phyloP scores from a whole-genome alignment of 2,888 invertebrate genomes.

The Eudemis profundana region DNA sequence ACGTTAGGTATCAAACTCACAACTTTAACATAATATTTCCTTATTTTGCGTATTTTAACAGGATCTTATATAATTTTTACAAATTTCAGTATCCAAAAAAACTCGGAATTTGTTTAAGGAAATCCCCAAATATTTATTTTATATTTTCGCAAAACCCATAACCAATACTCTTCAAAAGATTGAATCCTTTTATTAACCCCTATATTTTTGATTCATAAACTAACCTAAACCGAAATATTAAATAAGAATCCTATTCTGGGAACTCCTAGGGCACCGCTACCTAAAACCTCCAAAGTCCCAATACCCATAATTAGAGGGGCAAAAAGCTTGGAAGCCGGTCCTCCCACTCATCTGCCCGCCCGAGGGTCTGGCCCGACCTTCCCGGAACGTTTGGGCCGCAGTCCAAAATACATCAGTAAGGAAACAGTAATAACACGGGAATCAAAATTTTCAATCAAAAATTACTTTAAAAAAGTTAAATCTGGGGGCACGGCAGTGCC shows the following conservation, averaged over 20 bases:
- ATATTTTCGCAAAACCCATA: too few species aligned
- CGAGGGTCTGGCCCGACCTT: slow-evolving; percentile 31
- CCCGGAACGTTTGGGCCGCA: slow-evolving; percentile 33
- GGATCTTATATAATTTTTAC: too few species aligned
- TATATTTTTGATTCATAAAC: slow-evolving; percentile 8
- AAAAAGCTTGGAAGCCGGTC: slow-evolving; percentile 43
- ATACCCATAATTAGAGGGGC: slow-evolving; percentile 37
- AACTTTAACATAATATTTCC: too few species aligned
- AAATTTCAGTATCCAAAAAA: too few species aligned
- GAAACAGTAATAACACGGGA: not conserved
- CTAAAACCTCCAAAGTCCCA: slow-evolving; percentile 24
- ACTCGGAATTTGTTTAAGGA: too few species aligned
- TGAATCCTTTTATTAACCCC: too few species aligned
- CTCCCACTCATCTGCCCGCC: slow-evolving; percentile 41
- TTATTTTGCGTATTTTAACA: too few species aligned
- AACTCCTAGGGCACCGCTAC: slow-evolving; percentile 35
- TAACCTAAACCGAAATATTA: not conserved
- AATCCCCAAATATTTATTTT: too few species aligned
- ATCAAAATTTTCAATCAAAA: not conserved
- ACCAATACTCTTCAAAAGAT: too few species aligned
- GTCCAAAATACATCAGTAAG: slow-evolving; percentile 19
- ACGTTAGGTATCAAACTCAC: too few species aligned
- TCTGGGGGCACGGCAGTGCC: too few species aligned
- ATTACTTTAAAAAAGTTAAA: too few species aligned
- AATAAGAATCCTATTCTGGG: slow-evolving; percentile 18